Base-by-base conservation (phyloP, 1,140 invertebrate genomes). In the Zaprionus vittiger region DNA sequence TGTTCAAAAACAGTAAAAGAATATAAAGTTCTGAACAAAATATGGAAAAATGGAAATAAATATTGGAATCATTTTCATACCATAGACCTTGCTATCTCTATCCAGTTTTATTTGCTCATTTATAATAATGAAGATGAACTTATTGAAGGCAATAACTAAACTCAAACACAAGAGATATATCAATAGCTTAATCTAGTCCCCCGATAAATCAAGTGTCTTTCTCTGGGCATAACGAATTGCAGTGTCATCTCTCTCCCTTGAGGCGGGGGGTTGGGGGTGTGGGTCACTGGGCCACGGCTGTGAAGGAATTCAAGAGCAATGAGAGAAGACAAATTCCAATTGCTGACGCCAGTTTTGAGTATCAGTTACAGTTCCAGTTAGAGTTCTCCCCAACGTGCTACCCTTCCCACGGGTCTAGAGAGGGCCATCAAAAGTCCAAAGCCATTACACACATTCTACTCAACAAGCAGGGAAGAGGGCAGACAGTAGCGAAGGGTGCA, bases 241-340 rank as follows among this genome's bases (percentile, higher is more conserved):
- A 41, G 12, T 44, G 1, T 9, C n/a, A 37, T 52, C 22, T 56
- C 22, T 56, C 56, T 31, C 17, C 6, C n/a, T 7, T 15, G 14
- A 0, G 38, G 38, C 20, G 55, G 34, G 24, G 26, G 34, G 37
- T 61, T 31, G 24, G 9, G 31, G 0, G 31, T 31, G 31, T 44
- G 41, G 41, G 41, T 47, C 41, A 47, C 41, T 17, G 41, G 41
- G 41, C 41, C 41, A 44, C 15, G 41, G n/a, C 28, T 31, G 22
- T 41, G 9, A 9, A 61, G 71, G 71, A 68, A 69, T 74, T 74
- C 66, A 62, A 69, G 66, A 62, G 47, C 64, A 70, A 70, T 57
- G n/a, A 54, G 22, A 60, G 28, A 60, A 34, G 22, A 24, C 15
- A 55, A 56, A 71, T 61, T 14, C 61, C 60, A 65, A 62, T 47